Base-by-base conservation (phyloP, 2,113 vertebrate genomes). In the Rhinolophus ferrumequinum region DNA sequence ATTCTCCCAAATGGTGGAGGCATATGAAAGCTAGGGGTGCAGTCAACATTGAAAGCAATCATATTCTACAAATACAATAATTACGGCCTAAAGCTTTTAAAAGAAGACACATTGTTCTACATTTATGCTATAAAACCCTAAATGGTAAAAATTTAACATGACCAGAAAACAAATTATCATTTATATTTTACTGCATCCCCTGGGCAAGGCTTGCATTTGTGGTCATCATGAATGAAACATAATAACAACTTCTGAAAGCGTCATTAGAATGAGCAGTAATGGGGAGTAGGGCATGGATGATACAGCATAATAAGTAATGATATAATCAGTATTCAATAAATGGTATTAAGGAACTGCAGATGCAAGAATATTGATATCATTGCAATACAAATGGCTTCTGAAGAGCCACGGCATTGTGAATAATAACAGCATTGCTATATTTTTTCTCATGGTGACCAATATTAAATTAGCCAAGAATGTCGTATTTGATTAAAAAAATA, bases 391-490 rank as follows among this genome's bases (percentile, higher is more conserved):
- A 62, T 52, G n/a, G 5, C 1, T 82, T 94, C 52, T 85, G 11
- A 90, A 72, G 52, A 77, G 35, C 22, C 28, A 67, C 66, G 6
- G 3, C 3, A 80, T 72, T 94, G 8, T 96, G 15, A 81, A 69
- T 69, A 80, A 44, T n/a, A 33, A 54, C 6, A 50, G 26, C 35
- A 66, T 75, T 5, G 1, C 14, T 97, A 44, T 93, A 12, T 52
- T 94, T 67, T 86, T 93, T 86, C 47, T 94, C 28, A 90, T 87
- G 62, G 30, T 47, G 60, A 1, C 28, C 73, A 94, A 47, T 64
- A 69, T 58, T 47, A 97, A 95, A 83, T 77, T 92, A 83, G 35
- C 5, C 16, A 79, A 85, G 3, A 76, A 62, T 66, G 28, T 28
- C 18, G 60, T 87, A 91, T 88, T 52, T 77, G 70, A 79, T 79